A percentile compares a stretch with the other conserved stretches of the same genome.
phyloP scores from a whole-genome alignment of 1,140 invertebrate genomes.

The Drosophila pseudoananassae region DNA sequence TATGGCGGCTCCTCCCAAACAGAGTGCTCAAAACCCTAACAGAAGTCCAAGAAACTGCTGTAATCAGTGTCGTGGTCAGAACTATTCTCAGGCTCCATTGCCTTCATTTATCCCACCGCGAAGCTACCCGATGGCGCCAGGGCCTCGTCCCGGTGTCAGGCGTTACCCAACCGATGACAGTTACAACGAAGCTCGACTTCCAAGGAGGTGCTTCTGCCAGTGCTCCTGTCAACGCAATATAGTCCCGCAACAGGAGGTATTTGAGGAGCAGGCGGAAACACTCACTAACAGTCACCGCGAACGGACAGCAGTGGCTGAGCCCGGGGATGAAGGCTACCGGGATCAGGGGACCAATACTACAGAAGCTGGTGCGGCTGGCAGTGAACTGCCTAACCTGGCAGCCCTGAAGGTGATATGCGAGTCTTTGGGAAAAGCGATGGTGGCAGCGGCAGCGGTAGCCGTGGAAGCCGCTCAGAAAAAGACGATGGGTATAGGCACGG shows the following conservation, averaged over 20 bases:
- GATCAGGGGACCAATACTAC: slow-evolving; percentile 26
- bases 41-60: neutral
- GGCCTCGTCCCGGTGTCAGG: no score
- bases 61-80: neutral
- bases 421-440: slow-evolving; percentile 21
- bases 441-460: slow-evolving; percentile 13
- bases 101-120: neutral
- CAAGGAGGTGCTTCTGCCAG: neutral
- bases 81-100: neutral
- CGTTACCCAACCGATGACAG: neutral
- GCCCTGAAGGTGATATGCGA: slow-evolving; percentile 27
- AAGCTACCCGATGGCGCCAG: neutral
- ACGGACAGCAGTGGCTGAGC: neutral
- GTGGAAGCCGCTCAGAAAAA: neutral
- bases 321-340: neutral
- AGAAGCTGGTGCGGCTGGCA: neutral
- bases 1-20: neutral
- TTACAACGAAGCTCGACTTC: neutral
- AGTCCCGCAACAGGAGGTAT: neutral
- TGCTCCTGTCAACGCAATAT: neutral
- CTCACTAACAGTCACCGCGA: neutral
- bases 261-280: neutral
- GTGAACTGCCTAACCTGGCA: neutral
- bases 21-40: neutral
- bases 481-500: no score